Evolutionary conservation across 2,113 vertebrate species (phyloP).

Genomic region (Myrmecobius fasciatus): DNA sequence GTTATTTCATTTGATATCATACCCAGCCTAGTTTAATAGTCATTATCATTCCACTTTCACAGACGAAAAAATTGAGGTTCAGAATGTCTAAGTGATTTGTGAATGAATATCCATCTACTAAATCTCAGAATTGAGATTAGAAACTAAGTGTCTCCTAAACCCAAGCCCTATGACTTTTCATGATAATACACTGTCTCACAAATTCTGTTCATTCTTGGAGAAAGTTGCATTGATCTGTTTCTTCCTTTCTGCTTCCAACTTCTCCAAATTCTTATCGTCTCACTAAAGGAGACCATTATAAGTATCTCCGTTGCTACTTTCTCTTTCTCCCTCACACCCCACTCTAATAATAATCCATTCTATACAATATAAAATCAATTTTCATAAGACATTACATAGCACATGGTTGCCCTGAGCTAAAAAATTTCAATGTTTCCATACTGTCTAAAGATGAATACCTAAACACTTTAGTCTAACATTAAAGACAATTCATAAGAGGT

Average conservation of each 20-base stretch:
- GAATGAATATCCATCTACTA: neutral
- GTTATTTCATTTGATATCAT: neutral
- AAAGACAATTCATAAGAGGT: neutral
- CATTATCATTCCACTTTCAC: neutral
- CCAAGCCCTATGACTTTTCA: neutral
- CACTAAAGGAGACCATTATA: neutral
- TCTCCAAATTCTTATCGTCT: neutral
- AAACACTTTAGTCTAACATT: neutral
- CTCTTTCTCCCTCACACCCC: neutral
- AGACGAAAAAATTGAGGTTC: neutral
- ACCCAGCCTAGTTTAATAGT: neutral
- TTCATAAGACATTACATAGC: neutral
- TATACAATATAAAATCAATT: neutral
- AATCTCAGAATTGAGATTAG: neutral
- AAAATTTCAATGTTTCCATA: neutral
- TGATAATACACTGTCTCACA: neutral
- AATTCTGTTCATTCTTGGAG: neutral
- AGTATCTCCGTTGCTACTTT: neutral
- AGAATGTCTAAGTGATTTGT: neutral
- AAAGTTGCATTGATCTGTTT: neutral
- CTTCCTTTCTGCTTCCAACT: neutral
- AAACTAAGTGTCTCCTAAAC: neutral
- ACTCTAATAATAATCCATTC: neutral
- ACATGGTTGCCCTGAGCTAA: neutral
- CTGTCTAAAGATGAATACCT: neutral